These are phyloP conservation scores for Desmodus rotundus DNA, from an alignment of 2,113 vertebrate species.

Conservation along the genomic window DNA sequence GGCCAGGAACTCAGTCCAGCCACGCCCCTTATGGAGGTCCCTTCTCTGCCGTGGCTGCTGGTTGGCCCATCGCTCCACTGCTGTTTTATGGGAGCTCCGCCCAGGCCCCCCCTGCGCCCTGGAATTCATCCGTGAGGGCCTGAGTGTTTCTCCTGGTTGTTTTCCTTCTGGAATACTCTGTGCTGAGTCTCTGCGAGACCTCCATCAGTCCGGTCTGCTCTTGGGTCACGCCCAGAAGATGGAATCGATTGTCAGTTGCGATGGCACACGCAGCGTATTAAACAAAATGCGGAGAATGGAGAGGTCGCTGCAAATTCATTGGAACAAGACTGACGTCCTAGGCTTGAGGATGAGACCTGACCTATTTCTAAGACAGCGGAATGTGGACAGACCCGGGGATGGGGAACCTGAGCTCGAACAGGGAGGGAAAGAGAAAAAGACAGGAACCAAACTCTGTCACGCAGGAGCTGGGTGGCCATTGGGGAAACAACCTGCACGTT, in stretches of 20 bases:
- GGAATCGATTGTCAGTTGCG: background rate
- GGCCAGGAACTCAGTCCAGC: rapidly evolving
- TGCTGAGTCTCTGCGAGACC: background rate
- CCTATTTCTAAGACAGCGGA: background rate
- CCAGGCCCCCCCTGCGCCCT: background rate
- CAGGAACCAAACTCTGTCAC: too few species aligned
- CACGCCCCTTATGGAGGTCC: rapidly evolving
- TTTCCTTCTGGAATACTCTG: background rate
- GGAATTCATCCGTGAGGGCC: background rate
- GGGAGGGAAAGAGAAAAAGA: background rate
- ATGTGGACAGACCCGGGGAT: background rate
- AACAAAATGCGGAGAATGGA: background rate
- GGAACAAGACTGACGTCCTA: background rate
- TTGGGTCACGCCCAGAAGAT: too few species aligned
- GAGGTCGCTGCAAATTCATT: background rate
- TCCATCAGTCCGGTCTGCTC: background rate
- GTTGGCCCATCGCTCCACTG: background rate
- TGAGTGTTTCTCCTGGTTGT: background rate
- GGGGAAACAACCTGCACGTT: background rate
- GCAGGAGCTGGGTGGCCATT: background rate
- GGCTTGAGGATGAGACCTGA: background rate
- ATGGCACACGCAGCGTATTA: too few species aligned
- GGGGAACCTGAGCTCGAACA: rapidly evolving
- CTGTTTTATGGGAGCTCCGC: too few species aligned
- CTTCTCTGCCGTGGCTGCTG: rapidly evolving